Conservation (phyloP, 2,888 invertebrate genomes). For the Embidobia sp. region DNA sequence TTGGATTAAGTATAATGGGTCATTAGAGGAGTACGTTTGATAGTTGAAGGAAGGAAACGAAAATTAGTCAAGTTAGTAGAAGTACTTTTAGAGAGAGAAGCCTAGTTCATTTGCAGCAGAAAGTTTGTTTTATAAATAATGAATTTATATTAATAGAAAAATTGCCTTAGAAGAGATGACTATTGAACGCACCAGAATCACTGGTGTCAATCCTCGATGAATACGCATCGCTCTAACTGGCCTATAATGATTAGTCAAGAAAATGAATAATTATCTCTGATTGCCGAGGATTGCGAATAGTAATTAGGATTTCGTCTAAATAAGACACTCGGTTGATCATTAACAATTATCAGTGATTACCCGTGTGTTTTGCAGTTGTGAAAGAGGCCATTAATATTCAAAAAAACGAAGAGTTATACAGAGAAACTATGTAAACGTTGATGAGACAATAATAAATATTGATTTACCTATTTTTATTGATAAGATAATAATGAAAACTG, state of each 20-base stretch:
- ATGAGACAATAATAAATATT: slow-evolving; percentile 46
- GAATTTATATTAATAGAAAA: slow-evolving; percentile 11
- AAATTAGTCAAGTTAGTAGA: neutral
- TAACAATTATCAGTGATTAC: slow-evolving; percentile 18
- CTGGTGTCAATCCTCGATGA: slow-evolving; percentile 18
- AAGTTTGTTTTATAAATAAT: slow-evolving; percentile 9
- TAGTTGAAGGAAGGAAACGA: slow-evolving; percentile 1
- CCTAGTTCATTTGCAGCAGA: neutral
- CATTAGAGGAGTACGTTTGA: slow-evolving; percentile 4
- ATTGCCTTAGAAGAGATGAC: slow-evolving; percentile 41
- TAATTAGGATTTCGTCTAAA: slow-evolving; percentile 21
- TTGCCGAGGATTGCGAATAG: slow-evolving; percentile 16
- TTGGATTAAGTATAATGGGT: too few species aligned
- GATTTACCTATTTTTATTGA: slow-evolving; percentile 40
- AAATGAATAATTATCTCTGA: slow-evolving; percentile 40
- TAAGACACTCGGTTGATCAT: slow-evolving; percentile 19
- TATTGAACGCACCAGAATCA: slow-evolving; percentile 13
- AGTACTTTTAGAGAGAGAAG: neutral
- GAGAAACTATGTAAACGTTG: slow-evolving; percentile 8
- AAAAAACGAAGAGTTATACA: slow-evolving; percentile 8
- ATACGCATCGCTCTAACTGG: slow-evolving; percentile 28
- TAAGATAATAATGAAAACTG: neutral
- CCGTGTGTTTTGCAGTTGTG: slow-evolving; percentile 9
- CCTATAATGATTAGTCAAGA: slow-evolving; percentile 43
- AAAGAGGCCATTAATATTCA: slow-evolving; percentile 10